Conservation (phyloP, 2,113 vertebrate species). For the Otus sunia region DNA sequence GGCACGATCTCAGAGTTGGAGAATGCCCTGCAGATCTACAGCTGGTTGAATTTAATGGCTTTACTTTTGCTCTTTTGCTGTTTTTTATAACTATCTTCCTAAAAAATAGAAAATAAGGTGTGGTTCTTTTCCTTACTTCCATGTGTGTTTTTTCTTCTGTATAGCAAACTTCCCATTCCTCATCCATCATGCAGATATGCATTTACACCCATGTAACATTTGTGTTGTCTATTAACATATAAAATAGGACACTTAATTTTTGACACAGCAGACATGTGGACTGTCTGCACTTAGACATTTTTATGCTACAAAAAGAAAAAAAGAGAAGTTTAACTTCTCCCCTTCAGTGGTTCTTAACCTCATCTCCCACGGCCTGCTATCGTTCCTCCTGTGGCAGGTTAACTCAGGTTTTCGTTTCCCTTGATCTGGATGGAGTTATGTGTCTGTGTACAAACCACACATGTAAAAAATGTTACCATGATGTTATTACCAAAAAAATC, state of each 20-base stretch:
- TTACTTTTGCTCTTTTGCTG: neutral
- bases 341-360: neutral
- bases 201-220: neutral
- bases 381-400: neutral
- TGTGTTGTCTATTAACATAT: neutral
- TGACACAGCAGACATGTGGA: neutral
- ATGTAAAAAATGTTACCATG: neutral
- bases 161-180: neutral
- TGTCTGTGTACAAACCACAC: neutral
- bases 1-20: neutral
- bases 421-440: neutral
- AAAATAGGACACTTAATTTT: neutral
- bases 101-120: neutral
- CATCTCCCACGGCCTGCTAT: neutral
- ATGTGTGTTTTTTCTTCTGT: neutral
- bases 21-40: neutral
- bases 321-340: neutral
- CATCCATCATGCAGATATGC: neutral
- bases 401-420: neutral
- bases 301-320: neutral
- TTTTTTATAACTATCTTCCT: neutral
- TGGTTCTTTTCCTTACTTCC: neutral
- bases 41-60: neutral
- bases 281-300: neutral
- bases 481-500: neutral